These are phyloP conservation scores for Bos javanicus DNA, from an alignment of 2,113 vertebrate species.

Conservation along the genomic window DNA sequence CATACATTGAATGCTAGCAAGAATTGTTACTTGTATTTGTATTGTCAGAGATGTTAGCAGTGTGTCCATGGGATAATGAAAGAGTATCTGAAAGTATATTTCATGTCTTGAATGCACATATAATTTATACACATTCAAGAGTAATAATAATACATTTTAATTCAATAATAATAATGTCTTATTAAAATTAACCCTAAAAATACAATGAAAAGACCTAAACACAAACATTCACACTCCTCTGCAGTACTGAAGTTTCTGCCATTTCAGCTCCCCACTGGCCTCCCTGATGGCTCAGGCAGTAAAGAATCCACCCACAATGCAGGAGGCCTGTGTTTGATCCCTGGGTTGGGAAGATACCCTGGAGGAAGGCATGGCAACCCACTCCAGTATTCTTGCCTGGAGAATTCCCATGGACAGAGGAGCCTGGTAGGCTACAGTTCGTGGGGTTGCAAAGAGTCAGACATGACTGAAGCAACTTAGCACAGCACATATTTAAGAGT, in stretches of 20 bases:
- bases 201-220: background rate
- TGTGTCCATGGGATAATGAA: background rate
- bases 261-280: background rate
- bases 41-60: background rate
- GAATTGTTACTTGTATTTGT: background rate
- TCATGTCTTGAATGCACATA: background rate
- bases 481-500: background rate
- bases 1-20: background rate
- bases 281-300: background rate
- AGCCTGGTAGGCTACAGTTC: accelerated
- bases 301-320: background rate
- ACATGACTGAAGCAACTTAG: background rate
- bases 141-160: background rate
- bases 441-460: background rate
- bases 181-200: background rate
- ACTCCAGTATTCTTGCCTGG: background rate
- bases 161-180: background rate
- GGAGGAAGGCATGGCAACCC: background rate
- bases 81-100: background rate
- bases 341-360: background rate
- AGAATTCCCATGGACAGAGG: background rate
- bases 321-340: background rate
- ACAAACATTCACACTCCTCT: background rate
- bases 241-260: background rate
- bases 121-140: background rate